phyloP scores from a whole-genome alignment of 2,113 vertebrate species.

The Xenopus borealis region DNA sequence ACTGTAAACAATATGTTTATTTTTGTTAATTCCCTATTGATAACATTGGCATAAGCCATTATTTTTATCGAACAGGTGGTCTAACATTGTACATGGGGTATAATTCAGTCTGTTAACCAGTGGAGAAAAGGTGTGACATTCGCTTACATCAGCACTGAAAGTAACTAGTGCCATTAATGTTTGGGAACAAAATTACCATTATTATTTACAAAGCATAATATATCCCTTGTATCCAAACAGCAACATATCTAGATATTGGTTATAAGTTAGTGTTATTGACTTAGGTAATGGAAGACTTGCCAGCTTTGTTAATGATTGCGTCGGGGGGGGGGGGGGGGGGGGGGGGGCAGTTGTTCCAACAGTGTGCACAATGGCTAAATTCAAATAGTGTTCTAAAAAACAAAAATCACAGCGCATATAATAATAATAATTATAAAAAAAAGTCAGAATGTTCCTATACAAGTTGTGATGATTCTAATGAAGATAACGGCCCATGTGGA shows the following conservation, averaged over 20 bases:
- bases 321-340: not conserved
- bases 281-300: constrained; percentile 5
- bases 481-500: constrained; percentile 28
- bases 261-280: constrained; percentile 17
- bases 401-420: constrained; percentile 48
- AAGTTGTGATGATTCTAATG: constrained; percentile 26
- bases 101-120: too few species aligned
- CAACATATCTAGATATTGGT: constrained; percentile 13
- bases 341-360: constrained; percentile 11
- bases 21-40: too few species aligned
- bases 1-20: too few species aligned
- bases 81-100: too few species aligned
- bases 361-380: constrained; percentile 33
- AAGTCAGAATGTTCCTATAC: constrained; percentile 46
- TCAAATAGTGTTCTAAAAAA: constrained; percentile 26
- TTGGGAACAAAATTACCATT: too few species aligned
- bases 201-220: too few species aligned
- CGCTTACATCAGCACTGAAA: too few species aligned
- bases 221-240: not conserved
- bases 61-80: too few species aligned
- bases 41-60: too few species aligned
- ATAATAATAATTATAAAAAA: constrained; percentile 15
- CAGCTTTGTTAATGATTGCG: constrained; percentile 15
- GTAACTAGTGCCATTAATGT: too few species aligned
- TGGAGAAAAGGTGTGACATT: too few species aligned